These are phyloP conservation scores for Gouania willdenowi DNA, from an alignment of 2,797 vertebrate species.

Conservation along the genomic window DNA sequence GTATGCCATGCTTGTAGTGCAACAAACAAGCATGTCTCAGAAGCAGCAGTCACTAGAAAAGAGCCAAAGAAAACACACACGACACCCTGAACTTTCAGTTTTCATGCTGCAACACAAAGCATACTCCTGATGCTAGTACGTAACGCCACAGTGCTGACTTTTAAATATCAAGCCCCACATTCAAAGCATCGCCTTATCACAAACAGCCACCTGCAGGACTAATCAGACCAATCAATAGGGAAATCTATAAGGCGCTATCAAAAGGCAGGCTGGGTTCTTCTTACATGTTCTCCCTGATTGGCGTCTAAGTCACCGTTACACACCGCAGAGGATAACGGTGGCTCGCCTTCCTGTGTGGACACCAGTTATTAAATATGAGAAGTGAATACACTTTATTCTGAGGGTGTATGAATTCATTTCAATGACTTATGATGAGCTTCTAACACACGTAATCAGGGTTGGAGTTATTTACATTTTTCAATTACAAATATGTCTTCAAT, in stretches of 20 bases:
- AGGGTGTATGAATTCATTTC: too few species aligned
- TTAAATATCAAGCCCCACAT: background rate
- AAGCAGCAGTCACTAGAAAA: conserved; percentile 13
- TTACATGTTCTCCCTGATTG: conserved; percentile 71
- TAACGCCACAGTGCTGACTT: background rate
- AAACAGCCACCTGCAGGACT: too few species aligned
- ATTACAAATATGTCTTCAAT: too few species aligned
- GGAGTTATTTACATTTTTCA: too few species aligned
- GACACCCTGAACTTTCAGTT: background rate
- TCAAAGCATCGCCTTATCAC: conserved; percentile 2
- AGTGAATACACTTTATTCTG: too few species aligned
- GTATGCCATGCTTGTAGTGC: conserved; percentile 39
- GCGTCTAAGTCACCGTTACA: conserved; percentile 57
- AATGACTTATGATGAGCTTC: too few species aligned
- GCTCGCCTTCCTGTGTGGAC: conserved; percentile 66
- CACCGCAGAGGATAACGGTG: conserved; percentile 22
- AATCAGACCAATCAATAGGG: background rate
- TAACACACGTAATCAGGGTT: too few species aligned
- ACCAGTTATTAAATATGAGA: conserved; percentile 44
- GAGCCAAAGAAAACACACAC: conserved; percentile 11
- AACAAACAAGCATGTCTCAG: conserved; percentile 23
- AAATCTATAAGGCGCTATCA: too few species aligned
- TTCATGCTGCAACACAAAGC: conserved; percentile 1
- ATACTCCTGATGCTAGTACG: background rate
- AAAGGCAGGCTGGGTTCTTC: conserved; percentile 31